Base-by-base conservation (phyloP, 2,888 invertebrate species). In the Hoplodrina blanda region DNA sequence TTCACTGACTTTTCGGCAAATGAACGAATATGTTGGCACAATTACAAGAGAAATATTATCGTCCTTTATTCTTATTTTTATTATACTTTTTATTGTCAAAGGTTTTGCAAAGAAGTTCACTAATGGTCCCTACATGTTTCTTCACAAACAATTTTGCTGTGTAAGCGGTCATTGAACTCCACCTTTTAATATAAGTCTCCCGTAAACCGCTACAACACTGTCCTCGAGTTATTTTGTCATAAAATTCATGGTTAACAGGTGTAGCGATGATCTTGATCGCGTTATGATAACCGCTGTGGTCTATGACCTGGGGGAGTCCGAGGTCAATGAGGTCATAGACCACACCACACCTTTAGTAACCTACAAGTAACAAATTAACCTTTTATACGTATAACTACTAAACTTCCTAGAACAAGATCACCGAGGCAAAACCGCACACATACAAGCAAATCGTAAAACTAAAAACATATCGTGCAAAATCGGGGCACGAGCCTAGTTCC, bases 1-100 rank as follows among this genome's bases (percentile, higher is more conserved):
- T 49, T 49, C 52, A 30, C 33, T 55, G 63, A 53, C 53, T 50
- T 25, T 33, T 62, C 44, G 46, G n/a, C 25, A 61, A 44, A 53
- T 41, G n/a, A 25, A 41, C 46, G 17, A 49, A 56, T 19, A 52
- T 52, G 30, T 75, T 80, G 80, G 80, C 80, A 59, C 46, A 15
- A 52, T 50, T 25, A 52, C 57, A 56, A 65, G 13, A 69, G 11
- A 25, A 46, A 25, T 52, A 52, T 64, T 11, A 49, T 54, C n/a
- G 44, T 54, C 33, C 20, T 46, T 15, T 62, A 55, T 76, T 76
- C 55, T 46, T 63, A 54, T 57, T 52, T 69, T 56, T 46, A 37
- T 59, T 55, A 61, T 33, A 49, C 13, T 65, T 20, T 77, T 33
- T 50, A n/a, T 55, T 49, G n/a, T 52, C 46, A 60, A 56, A 66